Conservation (phyloP, 2,888 invertebrate genomes). For the Asteroscopus sphinx region DNA sequence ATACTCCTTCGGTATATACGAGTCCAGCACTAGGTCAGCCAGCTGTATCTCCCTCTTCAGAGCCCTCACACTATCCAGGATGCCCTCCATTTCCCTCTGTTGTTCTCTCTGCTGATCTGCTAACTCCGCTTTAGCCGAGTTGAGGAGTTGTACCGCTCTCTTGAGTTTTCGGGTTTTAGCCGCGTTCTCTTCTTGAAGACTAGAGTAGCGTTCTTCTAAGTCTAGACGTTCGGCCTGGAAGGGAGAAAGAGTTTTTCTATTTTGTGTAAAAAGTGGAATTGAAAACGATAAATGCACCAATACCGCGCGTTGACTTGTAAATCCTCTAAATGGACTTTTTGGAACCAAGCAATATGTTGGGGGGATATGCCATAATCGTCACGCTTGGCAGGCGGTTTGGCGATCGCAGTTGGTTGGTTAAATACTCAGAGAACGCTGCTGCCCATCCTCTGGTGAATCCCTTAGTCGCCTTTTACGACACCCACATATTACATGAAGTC, state of each 20-base stretch:
- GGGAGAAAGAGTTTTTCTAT: not conserved
- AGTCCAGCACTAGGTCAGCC: constrained; percentile 96
- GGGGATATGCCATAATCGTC: too few relatives aligned
- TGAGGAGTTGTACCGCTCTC: constrained; percentile 95
- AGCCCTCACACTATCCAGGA: constrained; percentile 97
- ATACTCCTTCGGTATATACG: constrained; percentile 98
- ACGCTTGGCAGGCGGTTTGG: too few relatives aligned
- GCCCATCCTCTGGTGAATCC: too few relatives aligned
- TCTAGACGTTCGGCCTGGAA: constrained; percentile 95
- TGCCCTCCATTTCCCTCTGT: constrained; percentile 98
- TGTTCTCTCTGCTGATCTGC: constrained; percentile 97
- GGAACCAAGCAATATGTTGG: too few relatives aligned
- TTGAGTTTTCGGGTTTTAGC: constrained; percentile 98
- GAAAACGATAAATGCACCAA: too few relatives aligned
- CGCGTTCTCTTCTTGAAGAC: constrained; percentile 97
- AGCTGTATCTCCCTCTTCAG: constrained; percentile 97
- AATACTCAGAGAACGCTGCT: too few relatives aligned
- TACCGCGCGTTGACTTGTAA: too few relatives aligned
- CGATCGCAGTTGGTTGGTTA: too few relatives aligned
- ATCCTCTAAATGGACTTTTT: too few relatives aligned
- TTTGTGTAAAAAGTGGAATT: too few relatives aligned
- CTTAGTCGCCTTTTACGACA: too few relatives aligned
- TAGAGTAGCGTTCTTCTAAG: constrained; percentile 98
- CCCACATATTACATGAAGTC: too few relatives aligned
- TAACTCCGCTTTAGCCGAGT: constrained; percentile 95